Evolutionary conservation across 1,140 invertebrate genomes (phyloP), one percentile per base, ranked within the genome.

Genomic region (Mamestra configurata): DNA sequence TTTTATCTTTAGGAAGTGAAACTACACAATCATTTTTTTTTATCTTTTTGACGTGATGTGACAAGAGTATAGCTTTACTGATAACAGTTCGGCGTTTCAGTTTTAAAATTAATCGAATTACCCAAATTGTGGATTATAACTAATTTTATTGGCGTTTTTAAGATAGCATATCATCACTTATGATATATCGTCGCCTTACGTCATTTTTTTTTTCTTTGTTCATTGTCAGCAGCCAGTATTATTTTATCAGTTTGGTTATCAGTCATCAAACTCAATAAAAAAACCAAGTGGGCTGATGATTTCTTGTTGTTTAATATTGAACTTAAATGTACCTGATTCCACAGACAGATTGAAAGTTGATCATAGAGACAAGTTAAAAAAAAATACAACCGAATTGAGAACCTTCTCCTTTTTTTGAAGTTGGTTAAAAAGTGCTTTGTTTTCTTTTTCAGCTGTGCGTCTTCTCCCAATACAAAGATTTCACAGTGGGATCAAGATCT

Each of bases 391-490:
- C n/a, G n/a, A n/a, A n/a, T n/a, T n/a, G n/a, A n/a, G n/a, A n/a
- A n/a, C n/a, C n/a, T n/a, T n/a, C n/a, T n/a, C n/a, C n/a, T 20
- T 51, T 51, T 1, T n/a, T 51, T 61, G 2, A 61, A 7, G 15
- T n/a, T 35, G 18, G 13, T 55, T 11, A 40, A 6, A 8, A 1
- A 20, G 15, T 66, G 15, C 20, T 43, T 51, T 22, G 35, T 20
- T 46, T n/a, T 90, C 90, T 94, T 89, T 97, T 97, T 84, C 96
- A 98, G 98, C 98, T 98, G 86, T 97, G 97, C 87, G 97, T 98
- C 82, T 98, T 98, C 94, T 98, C 98, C 72, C 97, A 98, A 93
- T 98, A 98, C 94, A 98, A 98, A 96, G 97, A 98, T 96, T 98
- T 98, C 93, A 97, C 97, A 83, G 97, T 98, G 83, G 92, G 90